Base-by-base conservation (phyloP, 2,888 invertebrate genomes). In the Eupithecia abbreviata region DNA sequence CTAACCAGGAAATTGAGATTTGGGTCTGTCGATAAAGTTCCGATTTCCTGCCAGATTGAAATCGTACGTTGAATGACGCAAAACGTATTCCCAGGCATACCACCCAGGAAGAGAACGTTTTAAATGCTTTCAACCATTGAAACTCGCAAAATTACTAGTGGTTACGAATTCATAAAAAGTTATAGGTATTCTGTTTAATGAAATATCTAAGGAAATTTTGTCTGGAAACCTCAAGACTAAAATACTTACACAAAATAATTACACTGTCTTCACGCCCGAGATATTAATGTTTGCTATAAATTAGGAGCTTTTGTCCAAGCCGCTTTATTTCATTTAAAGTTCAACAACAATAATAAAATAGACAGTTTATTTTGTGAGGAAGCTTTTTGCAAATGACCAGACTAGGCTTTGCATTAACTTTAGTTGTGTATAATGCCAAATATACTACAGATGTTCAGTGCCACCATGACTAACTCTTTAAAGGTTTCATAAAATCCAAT, bases 251-350 rank as follows among this genome's bases (percentile, higher is more conserved):
- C 83, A 82, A 81, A 84, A 82, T 83, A 84, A 83, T 83, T 82
- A 82, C 80, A 72, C 78, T 86, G 87, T 86, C 86, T 86, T 84
- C 86, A 83, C 85, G 84, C 81, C 81, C 81, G 84, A 84, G 85
- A 86, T 86, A 88, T 88, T 87, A 88, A 89, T 87, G 86, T 82
- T 79, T 72, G 82, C 83, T 82, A 89, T 89, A 87, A 87, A 89
- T 89, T 82, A 84, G 82, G 72, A 74, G 85, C 86, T 88, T 87
- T 86, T 85, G 85, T 86, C 84, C 82, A 80, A 79, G 82, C 81
- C 85, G 84, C 87, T 86, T 85, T 83, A 84, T 85, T 85, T 82
- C 83, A 85, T 83, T 87, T 84, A 84, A 84, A 82, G 83, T 83
- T 84, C 78, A 73, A 76, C 78, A 79, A 80, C 78, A 76, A 73